Conservation (phyloP, 2,113 vertebrate genomes). For the Limnothrissa miodon region DNA sequence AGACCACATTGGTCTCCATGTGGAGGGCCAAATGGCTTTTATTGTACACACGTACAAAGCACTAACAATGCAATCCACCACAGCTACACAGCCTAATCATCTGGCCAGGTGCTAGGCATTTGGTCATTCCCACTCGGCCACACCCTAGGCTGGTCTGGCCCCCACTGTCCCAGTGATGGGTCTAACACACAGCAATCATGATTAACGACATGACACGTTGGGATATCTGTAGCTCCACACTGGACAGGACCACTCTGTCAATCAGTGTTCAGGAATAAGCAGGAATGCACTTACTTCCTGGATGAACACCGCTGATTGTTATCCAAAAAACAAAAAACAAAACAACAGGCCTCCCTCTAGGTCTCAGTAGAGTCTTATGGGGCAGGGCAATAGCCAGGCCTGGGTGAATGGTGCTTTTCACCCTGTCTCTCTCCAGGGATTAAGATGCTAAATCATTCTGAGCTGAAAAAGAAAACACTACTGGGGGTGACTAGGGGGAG, state of each 20-base stretch:
- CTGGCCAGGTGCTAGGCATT: neutral
- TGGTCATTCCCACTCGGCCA: neutral
- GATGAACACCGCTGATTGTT: neutral
- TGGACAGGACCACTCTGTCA: too few relatives aligned
- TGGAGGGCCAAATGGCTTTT: neutral
- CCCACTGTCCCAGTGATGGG: neutral
- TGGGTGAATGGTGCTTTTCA: constrained; percentile 60
- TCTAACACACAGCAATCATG: neutral
- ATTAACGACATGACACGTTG: neutral
- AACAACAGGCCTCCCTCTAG: neutral
- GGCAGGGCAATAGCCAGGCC: neutral
- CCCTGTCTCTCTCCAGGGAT: constrained; percentile 67
- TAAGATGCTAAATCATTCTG: constrained; percentile 60
- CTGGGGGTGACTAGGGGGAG: neutral
- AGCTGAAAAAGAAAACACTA: constrained; percentile 68
- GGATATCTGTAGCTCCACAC: too few relatives aligned
- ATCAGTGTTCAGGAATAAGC: too few relatives aligned
- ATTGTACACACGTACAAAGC: neutral
- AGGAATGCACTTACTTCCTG: too few relatives aligned
- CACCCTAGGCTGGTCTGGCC: neutral
- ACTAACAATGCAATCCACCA: neutral
- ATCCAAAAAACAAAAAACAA: neutral
- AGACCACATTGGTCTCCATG: neutral
- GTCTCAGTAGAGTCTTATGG: neutral
- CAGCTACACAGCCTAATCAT: neutral